Percentiles rank a stretch among this genome's conserved stretches.
Evolutionary conservation across 2,797 vertebrate species (phyloP).

Genomic region (Catharus ustulatus): DNA sequence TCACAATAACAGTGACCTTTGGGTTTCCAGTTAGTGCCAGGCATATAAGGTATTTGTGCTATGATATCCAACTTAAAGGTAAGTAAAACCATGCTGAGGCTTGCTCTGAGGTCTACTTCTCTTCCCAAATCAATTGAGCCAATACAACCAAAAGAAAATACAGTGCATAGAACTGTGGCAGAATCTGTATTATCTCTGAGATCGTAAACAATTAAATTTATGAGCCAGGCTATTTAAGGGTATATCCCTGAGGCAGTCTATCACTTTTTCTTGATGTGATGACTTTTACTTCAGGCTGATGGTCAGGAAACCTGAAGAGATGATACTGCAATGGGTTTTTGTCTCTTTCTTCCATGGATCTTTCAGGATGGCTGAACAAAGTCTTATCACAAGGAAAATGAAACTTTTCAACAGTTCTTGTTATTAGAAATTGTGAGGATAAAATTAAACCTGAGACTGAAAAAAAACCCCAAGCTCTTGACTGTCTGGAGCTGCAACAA

Average conservation of each 20-base stretch:
- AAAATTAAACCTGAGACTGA: neutral
- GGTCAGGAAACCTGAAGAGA: neutral
- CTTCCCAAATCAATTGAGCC: neutral
- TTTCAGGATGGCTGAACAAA: neutral
- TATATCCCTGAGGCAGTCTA: neutral
- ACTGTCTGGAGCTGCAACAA: neutral
- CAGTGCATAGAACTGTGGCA: neutral
- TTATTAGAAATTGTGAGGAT: neutral
- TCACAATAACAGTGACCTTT: accelerated
- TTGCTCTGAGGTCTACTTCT: neutral
- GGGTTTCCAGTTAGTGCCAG: neutral
- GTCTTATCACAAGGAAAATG: neutral
- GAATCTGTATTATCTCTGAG: neutral
- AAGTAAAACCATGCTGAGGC: neutral
- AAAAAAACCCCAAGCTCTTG: neutral
- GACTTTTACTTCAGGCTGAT: neutral
- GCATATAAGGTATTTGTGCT: neutral
- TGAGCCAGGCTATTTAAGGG: neutral
- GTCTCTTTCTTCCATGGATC: neutral
- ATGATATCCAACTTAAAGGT: neutral
- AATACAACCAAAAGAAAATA: neutral
- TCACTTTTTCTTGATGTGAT: neutral
- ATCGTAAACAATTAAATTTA: neutral
- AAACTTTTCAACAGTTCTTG: neutral
- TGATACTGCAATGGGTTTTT: neutral